Evolutionary conservation across 2,888 invertebrate genomes (phyloP).

Genomic region (Drosophila cognata): DNA sequence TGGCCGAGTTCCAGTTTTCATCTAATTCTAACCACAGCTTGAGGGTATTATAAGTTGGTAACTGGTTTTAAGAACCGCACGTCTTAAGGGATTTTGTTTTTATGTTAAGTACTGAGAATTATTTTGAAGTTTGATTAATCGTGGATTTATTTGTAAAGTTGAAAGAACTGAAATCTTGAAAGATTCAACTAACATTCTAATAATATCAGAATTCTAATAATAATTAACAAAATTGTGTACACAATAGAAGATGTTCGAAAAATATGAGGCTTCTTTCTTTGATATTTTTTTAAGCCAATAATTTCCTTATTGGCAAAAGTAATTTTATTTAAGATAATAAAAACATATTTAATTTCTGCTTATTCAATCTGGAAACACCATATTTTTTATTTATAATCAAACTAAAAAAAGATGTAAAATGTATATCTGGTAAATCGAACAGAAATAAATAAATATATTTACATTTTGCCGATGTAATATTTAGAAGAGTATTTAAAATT

Average conservation of each 20-base stretch:
- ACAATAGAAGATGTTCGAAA: neutral
- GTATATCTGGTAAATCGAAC: neutral
- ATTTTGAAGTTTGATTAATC: neutral
- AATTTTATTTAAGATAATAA: neutral
- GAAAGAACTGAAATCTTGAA: neutral
- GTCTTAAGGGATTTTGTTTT: neutral
- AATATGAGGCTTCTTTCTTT: neutral
- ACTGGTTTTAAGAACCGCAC: conserved; percentile 1
- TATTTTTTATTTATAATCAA: neutral
- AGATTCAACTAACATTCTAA: neutral
- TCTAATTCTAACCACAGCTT: conserved; percentile 41
- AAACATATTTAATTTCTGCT: neutral
- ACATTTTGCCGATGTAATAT: too few relatives aligned
- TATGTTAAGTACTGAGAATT: neutral
- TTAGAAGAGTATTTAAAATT: conserved; percentile 51
- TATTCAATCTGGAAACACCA: neutral
- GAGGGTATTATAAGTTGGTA: conserved; percentile 29
- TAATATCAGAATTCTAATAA: neutral
- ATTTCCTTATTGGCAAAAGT: neutral
- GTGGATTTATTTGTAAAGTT: conserved; percentile 37
- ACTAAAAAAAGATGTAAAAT: neutral
- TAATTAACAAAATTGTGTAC: neutral
- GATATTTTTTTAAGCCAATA: neutral
- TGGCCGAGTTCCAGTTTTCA: conserved; percentile 45
- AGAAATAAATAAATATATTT: neutral